Base-by-base conservation (phyloP, 2,113 vertebrate genomes). In the Petromus typicus region DNA sequence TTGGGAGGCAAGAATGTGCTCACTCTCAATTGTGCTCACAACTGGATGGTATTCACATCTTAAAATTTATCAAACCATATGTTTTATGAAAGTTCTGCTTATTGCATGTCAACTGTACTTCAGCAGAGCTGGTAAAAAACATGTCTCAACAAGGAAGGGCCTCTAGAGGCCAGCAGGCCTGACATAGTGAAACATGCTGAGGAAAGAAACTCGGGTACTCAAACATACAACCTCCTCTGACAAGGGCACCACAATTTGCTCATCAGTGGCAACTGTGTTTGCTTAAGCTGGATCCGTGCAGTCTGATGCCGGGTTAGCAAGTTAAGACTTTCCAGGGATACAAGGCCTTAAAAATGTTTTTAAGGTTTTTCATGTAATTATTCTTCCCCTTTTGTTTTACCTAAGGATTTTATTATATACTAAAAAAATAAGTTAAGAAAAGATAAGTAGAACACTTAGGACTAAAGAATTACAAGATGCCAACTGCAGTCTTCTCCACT, bases 341-440 rank as follows among this genome's bases (percentile, higher is more conserved):
- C 16, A 71, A 43, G 30, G 7, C 7, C 32, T 27, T 63, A 48
- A 45, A 16, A 48, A 54, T 45, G 45, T 83, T 66, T 23, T 48
- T 30, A 82, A 17, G 11, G 9, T 71, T 94, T 91, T 37, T 16
- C n/a, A 37, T n/a, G 27, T 23, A 75, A 37, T 54, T 59, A 66
- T 12, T 18, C 20, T 51, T 34, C 22, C 32, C 66, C 67, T 71
- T 89, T 30, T 32, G 1, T 76, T 93, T 69, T 34, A 89, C 37
- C 56, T 91, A 69, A 56, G 45, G 71, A 82, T 66, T 83, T 84
- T 87, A 83, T 10, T 17, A 7, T 32, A 20, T 37, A 80, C 57
- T 63, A 82, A 78, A 83, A 78, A 86, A n/a, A n/a, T n/a, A 95
- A 89, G 54, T 73, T 37, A 78, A 79, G 63, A 43, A 66, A 54